Evolutionary conservation across 2,888 invertebrate species (phyloP), one percentile per base, ranked within the genome.

Genomic region (Podotricha telesiphe): DNA sequence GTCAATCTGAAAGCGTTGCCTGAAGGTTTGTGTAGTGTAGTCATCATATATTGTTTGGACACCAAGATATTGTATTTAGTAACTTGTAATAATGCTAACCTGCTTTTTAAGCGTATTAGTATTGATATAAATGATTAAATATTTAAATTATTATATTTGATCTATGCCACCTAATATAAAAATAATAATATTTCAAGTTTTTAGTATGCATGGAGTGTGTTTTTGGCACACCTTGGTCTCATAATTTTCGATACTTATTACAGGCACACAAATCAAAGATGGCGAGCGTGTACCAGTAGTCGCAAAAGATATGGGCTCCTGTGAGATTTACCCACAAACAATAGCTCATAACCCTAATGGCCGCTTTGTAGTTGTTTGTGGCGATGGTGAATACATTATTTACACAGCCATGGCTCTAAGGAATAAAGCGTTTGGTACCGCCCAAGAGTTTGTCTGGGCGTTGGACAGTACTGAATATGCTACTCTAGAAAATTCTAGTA

Each of bases 381-480:
- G 99, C 1, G 99, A 99, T 87, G 99, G 99, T 15, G 99, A 99
- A 86, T 99, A 99, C 87, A 99, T 99, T 61, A 99, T 99, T 79
- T 99, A 99, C 93, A 99, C 99, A 0, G 98, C 99, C 0, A 99
- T 99, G 99, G 99, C 99, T 0, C 93, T 99, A 73, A 94, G 99
- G 65, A 99, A 99, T 88, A 99, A 99, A 86, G 99, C 99, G 1
- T 99, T 99, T 84, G 99, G 99, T 0, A 96, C 98, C 13, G 99
- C 99, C 0, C 98, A 99, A 79, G 99, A 99, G 91, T 99, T 99
- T 85, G 99, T 99, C 0, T 99, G 99, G 99, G 98, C 98, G 0
- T 94, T 96, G 61, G 99, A 99, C 86, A 98, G 99, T 42, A 98
- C 98, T 55, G 98, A 99, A 78, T 97, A 97, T 80, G 97, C 97